Base-by-base conservation (phyloP, 2,797 vertebrate genomes). In the Artibeus jamaicensis region DNA sequence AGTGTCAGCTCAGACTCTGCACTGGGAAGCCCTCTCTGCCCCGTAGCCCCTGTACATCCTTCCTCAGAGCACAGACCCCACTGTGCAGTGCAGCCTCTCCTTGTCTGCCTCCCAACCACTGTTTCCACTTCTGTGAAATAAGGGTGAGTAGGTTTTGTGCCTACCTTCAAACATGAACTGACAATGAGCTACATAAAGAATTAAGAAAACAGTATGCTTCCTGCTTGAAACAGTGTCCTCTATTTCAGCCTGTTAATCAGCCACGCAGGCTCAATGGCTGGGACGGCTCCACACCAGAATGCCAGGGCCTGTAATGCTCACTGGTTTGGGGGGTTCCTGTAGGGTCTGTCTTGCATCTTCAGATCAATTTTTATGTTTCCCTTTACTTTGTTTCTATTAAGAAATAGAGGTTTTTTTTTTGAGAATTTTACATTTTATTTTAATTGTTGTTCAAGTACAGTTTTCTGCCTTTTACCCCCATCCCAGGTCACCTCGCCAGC, bases 381-480 rank as follows among this genome's bases (percentile, higher is more conserved):
- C 5, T 92, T 39, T 67, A 50, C 18, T 87, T 26, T 53, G 68
- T 76, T 88, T 86, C 48, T 87, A 39, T 85, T 76, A 34, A 74
- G 73, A 93, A 85, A 71, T 34, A 71, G 88, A 93, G 71, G 34
- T 68, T 88, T 95, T 95, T 44, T 44, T 44, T 44, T 44, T 44
- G 8, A 9, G 10, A 44, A 44, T 8, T 44, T 44, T 44, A 6
- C 44, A 44, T 44, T 44, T 44, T 44, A 44, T 44, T 44, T 44
- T 42, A 42, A 42, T 42, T 44, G 44, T 44, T 44, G 44, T 44
- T 44, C 44, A 44, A 44, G 44, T 44, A 44, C 44, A 6, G 8
- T 44, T 44, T 44, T 44, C 44, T 44, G 44, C 44, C 44, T 44
- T 44, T 44, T 44, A 44, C 44, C 44, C 44, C 44, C 44, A 44